Percentiles rank a stretch among this genome's conserved stretches.
Evolutionary conservation across 2,113 vertebrate species (phyloP).

Genomic region (Hippocampus guttulatus): DNA sequence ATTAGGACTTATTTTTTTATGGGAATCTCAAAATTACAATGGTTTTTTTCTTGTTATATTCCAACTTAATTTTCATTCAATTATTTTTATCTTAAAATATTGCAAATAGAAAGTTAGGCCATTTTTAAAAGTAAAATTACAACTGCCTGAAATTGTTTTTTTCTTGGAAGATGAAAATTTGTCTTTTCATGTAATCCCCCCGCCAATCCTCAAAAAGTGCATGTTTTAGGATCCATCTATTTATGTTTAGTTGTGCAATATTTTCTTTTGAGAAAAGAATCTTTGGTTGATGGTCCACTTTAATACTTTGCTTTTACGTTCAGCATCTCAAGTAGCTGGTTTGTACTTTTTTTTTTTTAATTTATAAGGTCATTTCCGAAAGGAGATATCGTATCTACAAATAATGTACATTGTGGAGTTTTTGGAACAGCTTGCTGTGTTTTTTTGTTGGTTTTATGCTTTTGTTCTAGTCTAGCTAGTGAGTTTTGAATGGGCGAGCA

Average conservation of each 20-base stretch:
- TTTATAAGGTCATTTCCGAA: conserved; percentile 77
- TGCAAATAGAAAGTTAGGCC: not conserved
- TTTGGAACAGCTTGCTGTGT: conserved; percentile 55
- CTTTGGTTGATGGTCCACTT: conserved; percentile 63
- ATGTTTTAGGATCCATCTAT: conserved; percentile 57
- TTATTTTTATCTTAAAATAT: not conserved
- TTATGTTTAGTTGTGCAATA: conserved; percentile 84
- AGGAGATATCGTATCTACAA: conserved; percentile 59
- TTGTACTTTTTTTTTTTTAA: conserved; percentile 64
- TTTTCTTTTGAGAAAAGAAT: conserved; percentile 42
- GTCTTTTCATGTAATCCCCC: not conserved
- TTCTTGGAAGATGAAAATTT: not conserved
- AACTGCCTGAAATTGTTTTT: not conserved
- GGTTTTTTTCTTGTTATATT: not conserved
- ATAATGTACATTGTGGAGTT: conserved; percentile 68
- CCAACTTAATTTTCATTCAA: not conserved
- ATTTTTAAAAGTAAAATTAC: not conserved
- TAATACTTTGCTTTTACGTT: conserved; percentile 44
- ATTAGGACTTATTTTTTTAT: not conserved
- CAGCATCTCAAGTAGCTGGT: conserved; percentile 65
- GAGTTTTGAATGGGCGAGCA: conserved; percentile 60
- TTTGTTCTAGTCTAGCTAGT: conserved; percentile 56
- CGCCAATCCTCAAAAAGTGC: conserved; percentile 26
- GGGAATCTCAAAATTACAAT: too few relatives aligned
- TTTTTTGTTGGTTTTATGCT: conserved; percentile 60